Base-by-base conservation (phyloP, 2,888 invertebrate species). In the Megamerina dolium region DNA sequence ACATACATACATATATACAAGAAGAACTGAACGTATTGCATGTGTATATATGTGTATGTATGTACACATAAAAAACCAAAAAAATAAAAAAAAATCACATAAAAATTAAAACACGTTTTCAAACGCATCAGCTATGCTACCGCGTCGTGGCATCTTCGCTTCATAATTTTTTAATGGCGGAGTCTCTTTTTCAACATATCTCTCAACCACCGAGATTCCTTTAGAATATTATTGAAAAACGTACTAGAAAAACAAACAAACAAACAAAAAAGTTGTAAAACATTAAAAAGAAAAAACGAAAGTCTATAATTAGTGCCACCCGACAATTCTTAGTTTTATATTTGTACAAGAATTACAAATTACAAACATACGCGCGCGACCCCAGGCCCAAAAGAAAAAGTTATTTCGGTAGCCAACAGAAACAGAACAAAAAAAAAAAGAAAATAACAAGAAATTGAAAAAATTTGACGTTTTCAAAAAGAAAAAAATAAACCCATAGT, bases 131-230 rank as follows among this genome's bases (percentile, higher is more conserved):
- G 20, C 37, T 26, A 18, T 27, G 32, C 43, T 37, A 43, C 40
- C 45, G 31, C 39, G 39, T 23, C 34, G 41, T 37, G 41, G 36
- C 37, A n/a, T n/a, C n/a, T n/a, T 16, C 19, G 41, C 45, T 45
- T 45, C 45, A 29, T 34, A 34, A 23, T 31, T 46, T 37, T 41
- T 45, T 35, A 41, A 45, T 41, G 45, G 45, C 37, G 37, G 37
- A 27, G 14, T 32, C 33, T n/a, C n/a, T n/a, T n/a, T n/a, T n/a
- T n/a, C n/a, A n/a, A n/a, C n/a, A n/a, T n/a, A n/a, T n/a, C n/a
- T n/a, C n/a, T n/a, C n/a, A n/a, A n/a, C n/a, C n/a, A n/a, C n/a
- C n/a, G n/a, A n/a, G n/a, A n/a, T n/a, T n/a, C n/a, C n/a, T n/a
- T n/a, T n/a, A n/a, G n/a, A n/a, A n/a, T n/a, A n/a, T n/a, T n/a